Evolutionary conservation across 64 coral and sea anemone genomes (phyloP).

Genomic region (Actinia equina): DNA sequence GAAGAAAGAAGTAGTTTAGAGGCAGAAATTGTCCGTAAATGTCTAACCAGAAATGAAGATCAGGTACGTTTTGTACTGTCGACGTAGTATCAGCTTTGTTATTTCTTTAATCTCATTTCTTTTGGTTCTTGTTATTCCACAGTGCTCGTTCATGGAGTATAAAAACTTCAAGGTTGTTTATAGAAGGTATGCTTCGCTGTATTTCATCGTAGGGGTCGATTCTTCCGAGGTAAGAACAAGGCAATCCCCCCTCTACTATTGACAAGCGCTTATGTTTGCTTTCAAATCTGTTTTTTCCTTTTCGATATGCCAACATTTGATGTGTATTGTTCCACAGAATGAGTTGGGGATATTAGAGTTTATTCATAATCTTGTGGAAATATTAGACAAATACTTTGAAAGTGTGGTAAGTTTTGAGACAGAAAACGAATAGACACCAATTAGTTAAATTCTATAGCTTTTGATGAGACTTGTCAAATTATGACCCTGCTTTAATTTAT

Average conservation of each 20-base stretch:
- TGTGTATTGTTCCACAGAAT: slow-evolving; percentile 52
- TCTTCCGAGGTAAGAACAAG: slow-evolving; percentile 61
- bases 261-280: neutral
- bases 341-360: slow-evolving; percentile 91
- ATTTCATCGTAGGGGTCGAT: slow-evolving; percentile 90
- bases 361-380: slow-evolving; percentile 93
- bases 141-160: slow-evolving; percentile 99
- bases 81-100: too few species aligned
- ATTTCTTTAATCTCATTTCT: neutral
- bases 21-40: slow-evolving; percentile 95
- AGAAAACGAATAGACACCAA: too few species aligned
- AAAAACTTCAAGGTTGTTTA: slow-evolving; percentile 90
- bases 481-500: too few species aligned
- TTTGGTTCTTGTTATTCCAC: slow-evolving; percentile 1
- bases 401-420: slow-evolving; percentile 76
- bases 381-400: slow-evolving; percentile 87
- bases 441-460: too few species aligned
- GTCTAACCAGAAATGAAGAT: slow-evolving; percentile 73
- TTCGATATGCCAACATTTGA: too few species aligned
- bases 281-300: neutral
- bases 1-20: slow-evolving; percentile 84
- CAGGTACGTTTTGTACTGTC: slow-evolving; percentile 42
- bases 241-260: neutral
- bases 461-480: too few species aligned
- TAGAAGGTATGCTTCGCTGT: slow-evolving; percentile 92